Conservation (phyloP, 2,888 invertebrate species). For the Drosophila lutescens region DNA sequence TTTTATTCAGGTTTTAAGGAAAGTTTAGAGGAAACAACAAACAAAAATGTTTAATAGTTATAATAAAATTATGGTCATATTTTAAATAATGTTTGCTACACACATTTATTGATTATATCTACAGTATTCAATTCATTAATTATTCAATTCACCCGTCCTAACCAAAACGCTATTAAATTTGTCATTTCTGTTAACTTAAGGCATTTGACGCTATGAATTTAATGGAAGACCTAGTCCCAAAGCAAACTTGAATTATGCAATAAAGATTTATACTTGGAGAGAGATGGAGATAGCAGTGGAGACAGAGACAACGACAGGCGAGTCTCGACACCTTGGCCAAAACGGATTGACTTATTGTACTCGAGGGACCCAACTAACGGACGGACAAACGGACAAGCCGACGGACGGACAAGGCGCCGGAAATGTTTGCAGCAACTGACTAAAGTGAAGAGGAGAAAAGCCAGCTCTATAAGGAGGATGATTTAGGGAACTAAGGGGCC, state of each 20-base stretch:
- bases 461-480: constrained; percentile 2
- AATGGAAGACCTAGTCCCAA: constrained; percentile 18
- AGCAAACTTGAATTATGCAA: constrained; percentile 31
- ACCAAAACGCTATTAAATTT: background rate
- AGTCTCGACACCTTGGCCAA: constrained; percentile 49
- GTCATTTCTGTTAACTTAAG: constrained; percentile 7
- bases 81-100: too few relatives aligned
- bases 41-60: too few relatives aligned
- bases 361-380: constrained; percentile 21
- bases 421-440: constrained; percentile 31
- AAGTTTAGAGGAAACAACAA: too few relatives aligned
- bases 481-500: constrained; percentile 5
- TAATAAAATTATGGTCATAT: too few relatives aligned
- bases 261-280: constrained; percentile 14
- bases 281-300: constrained; percentile 29
- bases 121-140: background rate
- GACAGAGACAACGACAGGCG: constrained; percentile 28
- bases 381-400: constrained; percentile 41
- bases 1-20: too few relatives aligned
- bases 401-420: constrained; percentile 46
- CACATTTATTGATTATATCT: too few relatives aligned
- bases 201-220: constrained; percentile 7
- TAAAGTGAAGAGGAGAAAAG: constrained; percentile 13
- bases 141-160: constrained; percentile 12
- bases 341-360: constrained; percentile 47